Conservation (phyloP, 1,140 invertebrate genomes). For the Cotesia chilonis region DNA sequence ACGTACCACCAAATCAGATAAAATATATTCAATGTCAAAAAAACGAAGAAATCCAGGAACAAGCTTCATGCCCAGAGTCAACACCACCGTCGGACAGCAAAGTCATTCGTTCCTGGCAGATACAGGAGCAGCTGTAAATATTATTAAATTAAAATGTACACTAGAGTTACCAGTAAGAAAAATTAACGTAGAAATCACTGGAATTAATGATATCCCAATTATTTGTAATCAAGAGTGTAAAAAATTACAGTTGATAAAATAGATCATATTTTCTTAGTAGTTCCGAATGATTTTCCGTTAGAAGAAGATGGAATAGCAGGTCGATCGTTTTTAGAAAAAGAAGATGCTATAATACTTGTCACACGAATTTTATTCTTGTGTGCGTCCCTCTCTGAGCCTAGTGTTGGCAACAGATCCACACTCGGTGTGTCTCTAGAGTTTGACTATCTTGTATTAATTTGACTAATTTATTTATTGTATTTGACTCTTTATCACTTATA, state of each 20-base stretch:
- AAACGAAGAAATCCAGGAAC: slow-evolving; percentile 19
- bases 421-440: too few relatives aligned
- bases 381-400: too few relatives aligned
- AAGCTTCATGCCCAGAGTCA: slow-evolving; percentile 24
- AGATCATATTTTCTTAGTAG: slow-evolving; percentile 21
- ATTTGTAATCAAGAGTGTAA: slow-evolving; percentile 19
- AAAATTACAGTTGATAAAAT: slow-evolving; percentile 15
- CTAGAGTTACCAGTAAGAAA: neutral
- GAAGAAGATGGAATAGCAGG: slow-evolving; percentile 13
- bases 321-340: slow-evolving; percentile 23
- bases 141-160: slow-evolving; percentile 23
- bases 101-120: too few relatives aligned
- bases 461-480: too few relatives aligned
- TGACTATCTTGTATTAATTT: too few relatives aligned
- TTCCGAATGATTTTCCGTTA: slow-evolving; percentile 13
- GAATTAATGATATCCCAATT: slow-evolving; percentile 27
- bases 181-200: slow-evolving; percentile 8
- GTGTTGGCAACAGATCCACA: too few relatives aligned
- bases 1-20: neutral
- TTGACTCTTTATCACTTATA: too few relatives aligned
- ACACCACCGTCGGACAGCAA: slow-evolving; percentile 19
- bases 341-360: slow-evolving; percentile 25
- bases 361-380: too few relatives aligned
- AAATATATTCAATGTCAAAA: slow-evolving; percentile 19
- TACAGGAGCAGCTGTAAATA: slow-evolving; percentile 14